These are phyloP conservation scores for Pachypanchax playfairii DNA, from an alignment of 2,113 vertebrate species.

Conservation along the genomic window DNA sequence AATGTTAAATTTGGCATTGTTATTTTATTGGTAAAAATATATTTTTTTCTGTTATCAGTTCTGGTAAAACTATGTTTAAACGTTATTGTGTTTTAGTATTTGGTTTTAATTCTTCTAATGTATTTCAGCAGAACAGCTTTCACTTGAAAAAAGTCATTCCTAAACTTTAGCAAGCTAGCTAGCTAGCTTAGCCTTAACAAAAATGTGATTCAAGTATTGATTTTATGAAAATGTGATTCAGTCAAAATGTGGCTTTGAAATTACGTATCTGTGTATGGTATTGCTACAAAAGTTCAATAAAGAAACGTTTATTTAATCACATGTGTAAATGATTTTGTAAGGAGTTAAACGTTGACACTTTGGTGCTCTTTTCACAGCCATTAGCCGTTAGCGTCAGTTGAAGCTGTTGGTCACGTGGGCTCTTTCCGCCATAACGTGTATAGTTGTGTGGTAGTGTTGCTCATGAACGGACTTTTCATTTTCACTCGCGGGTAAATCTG, in stretches of 20 bases:
- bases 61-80: neutral
- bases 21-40: no score
- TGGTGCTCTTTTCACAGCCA: no score
- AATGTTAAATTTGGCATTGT: no score
- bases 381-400: slow-evolving; percentile 30
- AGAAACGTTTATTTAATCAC: neutral
- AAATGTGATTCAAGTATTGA: neutral
- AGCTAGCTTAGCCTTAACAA: neutral
- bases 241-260: neutral
- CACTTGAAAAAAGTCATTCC: neutral
- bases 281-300: no score
- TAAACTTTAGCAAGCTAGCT: neutral
- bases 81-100: neutral
- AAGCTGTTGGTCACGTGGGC: neutral
- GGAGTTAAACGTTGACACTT: neutral
- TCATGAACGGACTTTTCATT: slow-evolving; percentile 35
- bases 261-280: no score
- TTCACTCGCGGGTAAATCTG: slow-evolving; percentile 34
- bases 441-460: slow-evolving; percentile 1
- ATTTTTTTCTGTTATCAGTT: no score
- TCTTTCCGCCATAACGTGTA: slow-evolving; percentile 25
- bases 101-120: neutral
- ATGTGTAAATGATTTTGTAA: neutral
- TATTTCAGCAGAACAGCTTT: neutral
- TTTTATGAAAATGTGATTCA: neutral